These are phyloP conservation scores for Philopotamus ludificatus DNA, from an alignment of 1,140 invertebrate genomes.

Conservation along the genomic window DNA sequence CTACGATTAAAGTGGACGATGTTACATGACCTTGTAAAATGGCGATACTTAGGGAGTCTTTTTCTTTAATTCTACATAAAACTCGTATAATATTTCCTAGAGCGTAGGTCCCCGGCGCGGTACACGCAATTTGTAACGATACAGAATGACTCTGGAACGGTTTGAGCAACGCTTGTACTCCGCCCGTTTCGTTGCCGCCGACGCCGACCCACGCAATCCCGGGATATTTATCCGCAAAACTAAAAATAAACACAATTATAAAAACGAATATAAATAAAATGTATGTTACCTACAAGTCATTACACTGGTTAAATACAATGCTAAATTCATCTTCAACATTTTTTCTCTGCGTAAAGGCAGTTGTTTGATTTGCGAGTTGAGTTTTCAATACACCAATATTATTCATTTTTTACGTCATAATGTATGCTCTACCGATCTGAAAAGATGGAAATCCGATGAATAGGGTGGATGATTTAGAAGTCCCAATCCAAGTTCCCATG, in stretches of 20 bases:
- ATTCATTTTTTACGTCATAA: too few relatives aligned
- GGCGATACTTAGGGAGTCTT: constrained; percentile 32
- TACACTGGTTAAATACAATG: too few relatives aligned
- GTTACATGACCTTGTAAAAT: constrained; percentile 45
- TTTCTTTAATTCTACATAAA: constrained; percentile 19
- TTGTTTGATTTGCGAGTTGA: too few relatives aligned
- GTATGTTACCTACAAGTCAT: too few relatives aligned
- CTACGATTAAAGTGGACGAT: constrained; percentile 49
- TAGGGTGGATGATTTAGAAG: too few relatives aligned
- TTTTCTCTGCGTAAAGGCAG: too few relatives aligned
- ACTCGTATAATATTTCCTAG: constrained; percentile 45
- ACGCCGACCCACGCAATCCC: constrained; percentile 44
- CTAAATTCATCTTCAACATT: too few relatives aligned
- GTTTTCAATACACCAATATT: too few relatives aligned
- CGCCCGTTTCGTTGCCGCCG: constrained; percentile 42
- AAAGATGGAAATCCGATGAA: neutral
- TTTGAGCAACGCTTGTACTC: constrained; percentile 46
- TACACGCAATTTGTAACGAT: constrained; percentile 47
- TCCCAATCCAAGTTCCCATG: too few relatives aligned
- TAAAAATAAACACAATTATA: constrained; percentile 20
- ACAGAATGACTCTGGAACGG: constrained; percentile 47
- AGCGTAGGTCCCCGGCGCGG: constrained; percentile 50
- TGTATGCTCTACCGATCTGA: too few relatives aligned
- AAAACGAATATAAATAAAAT: constrained; percentile 1
- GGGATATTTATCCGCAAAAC: constrained; percentile 27